These are phyloP conservation scores for Toxotes chatareus DNA, from an alignment of 2,113 vertebrate species.

Conservation along the genomic window DNA sequence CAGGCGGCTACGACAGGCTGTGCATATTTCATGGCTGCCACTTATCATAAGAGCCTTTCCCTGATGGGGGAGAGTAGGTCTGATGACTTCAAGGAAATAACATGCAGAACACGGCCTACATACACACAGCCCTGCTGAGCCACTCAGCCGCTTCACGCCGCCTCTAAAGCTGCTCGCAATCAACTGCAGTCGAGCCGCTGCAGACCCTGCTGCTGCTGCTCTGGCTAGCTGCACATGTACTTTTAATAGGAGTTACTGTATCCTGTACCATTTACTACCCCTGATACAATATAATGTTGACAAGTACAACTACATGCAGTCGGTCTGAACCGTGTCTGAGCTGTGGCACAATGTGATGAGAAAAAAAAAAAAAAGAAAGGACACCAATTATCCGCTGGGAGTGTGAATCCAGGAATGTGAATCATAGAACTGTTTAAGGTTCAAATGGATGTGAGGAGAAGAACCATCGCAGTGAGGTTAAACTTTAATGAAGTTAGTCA, in stretches of 20 bases:
- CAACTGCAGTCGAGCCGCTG: slow-evolving; percentile 33
- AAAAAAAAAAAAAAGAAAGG: slow-evolving; percentile 4
- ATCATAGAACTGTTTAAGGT: not conserved
- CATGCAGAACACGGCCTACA: slow-evolving; percentile 77
- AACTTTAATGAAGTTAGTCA: slow-evolving; percentile 9
- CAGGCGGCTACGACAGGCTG: slow-evolving; percentile 76
- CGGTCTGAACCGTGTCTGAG: slow-evolving; percentile 11
- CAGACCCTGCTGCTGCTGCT: slow-evolving; percentile 12
- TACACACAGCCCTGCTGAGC: slow-evolving; percentile 71
- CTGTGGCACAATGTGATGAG: not conserved
- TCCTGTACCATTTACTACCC: slow-evolving; percentile 38
- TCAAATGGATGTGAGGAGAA: not conserved
- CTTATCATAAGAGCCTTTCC: slow-evolving; percentile 83
- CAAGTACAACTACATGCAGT: slow-evolving; percentile 6
- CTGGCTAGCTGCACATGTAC: slow-evolving; percentile 24
- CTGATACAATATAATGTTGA: slow-evolving; percentile 28
- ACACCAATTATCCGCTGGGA: not conserved
- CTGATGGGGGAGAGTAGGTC: slow-evolving; percentile 74
- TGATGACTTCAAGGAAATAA: slow-evolving; percentile 80
- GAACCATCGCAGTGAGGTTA: not conserved
- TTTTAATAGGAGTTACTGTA: slow-evolving; percentile 35
- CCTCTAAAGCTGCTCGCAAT: slow-evolving; percentile 62
- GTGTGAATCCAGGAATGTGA: not conserved
- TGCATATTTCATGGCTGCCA: slow-evolving; percentile 86
- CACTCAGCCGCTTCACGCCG: slow-evolving; percentile 52